Conservation (phyloP, 2,888 invertebrate species). For the Anaspis maculata region DNA sequence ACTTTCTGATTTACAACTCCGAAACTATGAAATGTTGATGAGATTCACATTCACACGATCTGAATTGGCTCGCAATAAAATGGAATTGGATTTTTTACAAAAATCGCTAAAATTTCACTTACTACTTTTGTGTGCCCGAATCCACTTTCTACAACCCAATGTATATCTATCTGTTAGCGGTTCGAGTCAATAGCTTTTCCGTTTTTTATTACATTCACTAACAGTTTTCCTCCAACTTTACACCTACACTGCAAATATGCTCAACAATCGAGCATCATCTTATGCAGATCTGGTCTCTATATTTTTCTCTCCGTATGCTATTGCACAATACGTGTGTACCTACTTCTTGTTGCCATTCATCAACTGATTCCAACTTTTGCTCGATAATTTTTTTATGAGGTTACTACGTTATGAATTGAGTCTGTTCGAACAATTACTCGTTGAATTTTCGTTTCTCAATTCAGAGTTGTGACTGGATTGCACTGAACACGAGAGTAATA, state of each 20-base stretch:
- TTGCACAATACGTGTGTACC: too few relatives aligned
- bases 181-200: constrained; percentile 23
- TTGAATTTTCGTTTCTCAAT: too few relatives aligned
- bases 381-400: too few relatives aligned
- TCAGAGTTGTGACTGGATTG: too few relatives aligned
- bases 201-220: constrained; percentile 32
- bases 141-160: constrained; percentile 17
- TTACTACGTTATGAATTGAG: too few relatives aligned
- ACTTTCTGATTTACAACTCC: constrained; percentile 38
- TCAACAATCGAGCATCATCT: constrained; percentile 10
- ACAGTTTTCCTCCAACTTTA: constrained; percentile 26
- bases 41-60: constrained; percentile 33
- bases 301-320: too few relatives aligned
- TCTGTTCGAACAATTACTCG: too few relatives aligned
- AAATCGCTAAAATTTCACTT: constrained; percentile 32
- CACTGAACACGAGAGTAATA: too few relatives aligned
- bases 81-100: constrained; percentile 40
- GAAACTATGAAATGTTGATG: constrained; percentile 44
- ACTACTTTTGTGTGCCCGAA: constrained; percentile 22
- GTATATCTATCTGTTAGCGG: constrained; percentile 25
- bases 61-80: constrained; percentile 42
- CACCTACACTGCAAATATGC: constrained; percentile 11
- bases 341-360: too few relatives aligned
- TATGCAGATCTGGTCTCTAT: too few relatives aligned
- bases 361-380: too few relatives aligned